These are phyloP conservation scores for Aphelinus atriplicis DNA, from an alignment of 1,140 invertebrate genomes.

Conservation along the genomic window DNA sequence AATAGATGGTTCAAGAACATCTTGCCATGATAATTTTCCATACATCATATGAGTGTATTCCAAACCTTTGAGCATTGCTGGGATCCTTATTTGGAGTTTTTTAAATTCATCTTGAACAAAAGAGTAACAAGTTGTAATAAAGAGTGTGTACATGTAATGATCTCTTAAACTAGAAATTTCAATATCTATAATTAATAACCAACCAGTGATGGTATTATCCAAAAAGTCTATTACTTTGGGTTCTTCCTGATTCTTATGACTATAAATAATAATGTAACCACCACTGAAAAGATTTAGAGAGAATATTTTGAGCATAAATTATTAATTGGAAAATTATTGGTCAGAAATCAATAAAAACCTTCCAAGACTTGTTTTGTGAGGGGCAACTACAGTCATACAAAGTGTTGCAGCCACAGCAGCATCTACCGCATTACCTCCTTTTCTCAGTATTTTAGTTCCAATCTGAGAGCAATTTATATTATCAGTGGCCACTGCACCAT, in stretches of 20 bases:
- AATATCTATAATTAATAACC: constrained; percentile 17
- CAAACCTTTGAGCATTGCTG: constrained; percentile 70
- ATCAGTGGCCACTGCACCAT: constrained; percentile 81
- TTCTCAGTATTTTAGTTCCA: constrained; percentile 73
- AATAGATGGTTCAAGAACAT: constrained; percentile 73
- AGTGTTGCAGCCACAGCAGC: constrained; percentile 74
- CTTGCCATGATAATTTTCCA: constrained; percentile 74
- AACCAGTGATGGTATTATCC: constrained; percentile 57
- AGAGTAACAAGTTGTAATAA: not conserved
- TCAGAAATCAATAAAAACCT: constrained; percentile 64
- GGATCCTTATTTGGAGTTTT: constrained; percentile 62
- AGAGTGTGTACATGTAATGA: not conserved
- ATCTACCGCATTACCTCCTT: constrained; percentile 77
- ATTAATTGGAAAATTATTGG: constrained; percentile 7
- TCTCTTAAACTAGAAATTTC: constrained; percentile 31
- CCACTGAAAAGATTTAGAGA: constrained; percentile 67
- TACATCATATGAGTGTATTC: constrained; percentile 69
- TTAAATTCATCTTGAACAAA: constrained; percentile 46
- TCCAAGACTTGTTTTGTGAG: constrained; percentile 76
- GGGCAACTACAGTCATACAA: constrained; percentile 75
- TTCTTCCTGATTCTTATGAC: constrained; percentile 67
- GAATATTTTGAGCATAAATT: constrained; percentile 13
- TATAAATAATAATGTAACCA: constrained; percentile 78
- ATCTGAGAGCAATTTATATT: constrained; percentile 77
- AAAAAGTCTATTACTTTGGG: constrained; percentile 70